Percentiles rank a stretch among this genome's conserved stretches.
Evolutionary conservation across 1,140 invertebrate species (phyloP).

Genomic region (Hyles vespertilio): DNA sequence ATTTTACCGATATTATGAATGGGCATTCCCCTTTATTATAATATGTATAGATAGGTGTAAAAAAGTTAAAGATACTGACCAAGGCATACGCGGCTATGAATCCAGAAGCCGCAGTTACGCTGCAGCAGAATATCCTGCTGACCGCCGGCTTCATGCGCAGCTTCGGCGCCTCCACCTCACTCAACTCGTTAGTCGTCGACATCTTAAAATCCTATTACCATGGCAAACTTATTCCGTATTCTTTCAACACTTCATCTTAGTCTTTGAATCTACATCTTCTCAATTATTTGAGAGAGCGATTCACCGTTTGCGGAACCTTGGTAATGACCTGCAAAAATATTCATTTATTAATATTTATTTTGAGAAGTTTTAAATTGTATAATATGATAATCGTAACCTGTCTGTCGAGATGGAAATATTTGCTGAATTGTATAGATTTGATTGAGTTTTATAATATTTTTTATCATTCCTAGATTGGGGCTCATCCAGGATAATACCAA

Average conservation of each 20-base stretch:
- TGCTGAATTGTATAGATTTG: too few relatives aligned
- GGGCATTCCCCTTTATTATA: background rate
- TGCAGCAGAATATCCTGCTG: slow-evolving; percentile 71
- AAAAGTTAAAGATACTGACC: slow-evolving; percentile 41
- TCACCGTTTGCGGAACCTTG: slow-evolving; percentile 13
- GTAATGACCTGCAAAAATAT: too few relatives aligned
- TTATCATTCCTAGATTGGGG: too few relatives aligned
- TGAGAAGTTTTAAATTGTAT: too few relatives aligned
- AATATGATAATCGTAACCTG: too few relatives aligned
- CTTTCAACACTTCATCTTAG: background rate
- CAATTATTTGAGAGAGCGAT: slow-evolving; percentile 23
- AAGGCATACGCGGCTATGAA: slow-evolving; percentile 73
- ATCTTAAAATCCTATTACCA: slow-evolving; percentile 28
- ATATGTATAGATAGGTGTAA: background rate
- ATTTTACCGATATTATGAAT: too few relatives aligned
- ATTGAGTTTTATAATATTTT: too few relatives aligned
- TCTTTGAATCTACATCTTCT: slow-evolving; percentile 31
- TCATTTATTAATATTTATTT: too few relatives aligned
- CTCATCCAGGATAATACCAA: too few relatives aligned
- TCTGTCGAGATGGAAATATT: too few relatives aligned
- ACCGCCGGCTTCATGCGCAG: slow-evolving; percentile 69
- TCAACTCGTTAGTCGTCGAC: slow-evolving; percentile 59
- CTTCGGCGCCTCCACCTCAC: slow-evolving; percentile 51
- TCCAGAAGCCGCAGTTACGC: slow-evolving; percentile 69
- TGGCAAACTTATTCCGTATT: background rate